A percentile compares a stretch with the other conserved stretches of the same genome.
Conservation (phyloP, 2,797 vertebrate species). For the Melanotaenia trifasciata region DNA sequence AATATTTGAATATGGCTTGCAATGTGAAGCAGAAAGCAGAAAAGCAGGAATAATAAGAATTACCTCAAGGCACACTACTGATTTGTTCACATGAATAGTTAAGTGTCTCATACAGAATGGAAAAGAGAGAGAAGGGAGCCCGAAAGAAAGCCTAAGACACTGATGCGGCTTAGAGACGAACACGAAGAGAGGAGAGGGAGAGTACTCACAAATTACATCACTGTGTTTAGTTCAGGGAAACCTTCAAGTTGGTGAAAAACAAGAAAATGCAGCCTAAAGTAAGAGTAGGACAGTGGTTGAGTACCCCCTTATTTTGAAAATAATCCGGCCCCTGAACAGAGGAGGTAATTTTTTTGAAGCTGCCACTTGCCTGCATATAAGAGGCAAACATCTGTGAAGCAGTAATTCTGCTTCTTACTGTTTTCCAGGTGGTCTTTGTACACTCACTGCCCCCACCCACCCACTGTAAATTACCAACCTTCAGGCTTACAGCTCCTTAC, state of each 20-base stretch:
- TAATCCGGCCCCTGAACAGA: not conserved
- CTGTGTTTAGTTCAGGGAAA: not conserved
- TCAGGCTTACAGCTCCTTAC: slow-evolving; percentile 30
- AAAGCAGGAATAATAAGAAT: not conserved
- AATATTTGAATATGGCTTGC: not conserved
- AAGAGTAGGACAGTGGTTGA: not conserved
- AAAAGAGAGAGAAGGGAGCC: not conserved
- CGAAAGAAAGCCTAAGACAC: not conserved
- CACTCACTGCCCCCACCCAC: not conserved
- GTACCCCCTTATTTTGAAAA: no score
- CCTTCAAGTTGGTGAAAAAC: not conserved
- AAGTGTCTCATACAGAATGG: not conserved
- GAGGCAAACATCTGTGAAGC: not conserved
- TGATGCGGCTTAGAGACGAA: not conserved
- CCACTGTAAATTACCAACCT: slow-evolving; percentile 22
- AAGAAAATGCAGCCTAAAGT: not conserved
- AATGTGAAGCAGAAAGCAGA: not conserved
- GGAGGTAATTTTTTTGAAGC: not conserved
- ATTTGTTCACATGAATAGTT: not conserved
- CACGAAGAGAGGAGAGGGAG: not conserved
- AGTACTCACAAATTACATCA: not conserved
- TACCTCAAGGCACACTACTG: not conserved
- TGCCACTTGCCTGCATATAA: not conserved
- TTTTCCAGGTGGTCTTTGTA: slow-evolving; percentile 14
- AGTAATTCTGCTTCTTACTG: not conserved